Percentiles rank a stretch among this genome's conserved stretches.
Evolutionary conservation across 2,797 vertebrate species (phyloP).

Genomic region (Sphenopsis melanotis): DNA sequence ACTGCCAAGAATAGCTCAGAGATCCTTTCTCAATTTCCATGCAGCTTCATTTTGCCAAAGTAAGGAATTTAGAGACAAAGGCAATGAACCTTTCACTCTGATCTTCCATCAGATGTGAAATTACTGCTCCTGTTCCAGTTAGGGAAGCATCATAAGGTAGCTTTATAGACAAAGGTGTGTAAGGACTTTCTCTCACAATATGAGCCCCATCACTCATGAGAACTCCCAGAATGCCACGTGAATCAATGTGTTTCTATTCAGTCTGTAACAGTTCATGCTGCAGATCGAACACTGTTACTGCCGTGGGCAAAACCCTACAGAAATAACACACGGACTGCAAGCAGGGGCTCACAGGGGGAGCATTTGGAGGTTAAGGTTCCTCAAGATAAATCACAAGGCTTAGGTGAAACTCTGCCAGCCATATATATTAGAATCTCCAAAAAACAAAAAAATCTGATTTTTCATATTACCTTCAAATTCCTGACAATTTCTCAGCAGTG

Average conservation of each 20-base stretch:
- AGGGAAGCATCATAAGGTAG: not conserved
- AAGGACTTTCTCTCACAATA: not conserved
- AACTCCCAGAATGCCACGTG: not conserved
- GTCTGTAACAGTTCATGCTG: not conserved
- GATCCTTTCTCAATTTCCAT: not conserved
- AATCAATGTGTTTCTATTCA: not conserved
- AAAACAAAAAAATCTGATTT: not conserved
- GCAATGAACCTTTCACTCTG: conserved; percentile 3
- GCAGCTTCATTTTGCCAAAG: not conserved
- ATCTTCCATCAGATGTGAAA: conserved; percentile 23
- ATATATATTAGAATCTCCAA: not conserved
- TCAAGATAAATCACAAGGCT: not conserved
- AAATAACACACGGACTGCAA: not conserved
- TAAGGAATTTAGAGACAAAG: conserved; percentile 3
- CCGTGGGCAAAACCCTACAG: not conserved
- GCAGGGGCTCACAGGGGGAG: not conserved
- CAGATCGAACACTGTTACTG: not conserved
- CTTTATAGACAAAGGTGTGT: conserved; percentile 8
- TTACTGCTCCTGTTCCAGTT: conserved; percentile 8
- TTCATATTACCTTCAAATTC: not conserved
- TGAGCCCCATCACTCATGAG: not conserved
- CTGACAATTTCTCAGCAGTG: not conserved
- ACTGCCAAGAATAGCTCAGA: not conserved
- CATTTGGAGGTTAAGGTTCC: not conserved
- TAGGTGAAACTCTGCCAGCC: not conserved